Base-by-base conservation (phyloP, 2,797 vertebrate species). In the Darevskia mixta region DNA sequence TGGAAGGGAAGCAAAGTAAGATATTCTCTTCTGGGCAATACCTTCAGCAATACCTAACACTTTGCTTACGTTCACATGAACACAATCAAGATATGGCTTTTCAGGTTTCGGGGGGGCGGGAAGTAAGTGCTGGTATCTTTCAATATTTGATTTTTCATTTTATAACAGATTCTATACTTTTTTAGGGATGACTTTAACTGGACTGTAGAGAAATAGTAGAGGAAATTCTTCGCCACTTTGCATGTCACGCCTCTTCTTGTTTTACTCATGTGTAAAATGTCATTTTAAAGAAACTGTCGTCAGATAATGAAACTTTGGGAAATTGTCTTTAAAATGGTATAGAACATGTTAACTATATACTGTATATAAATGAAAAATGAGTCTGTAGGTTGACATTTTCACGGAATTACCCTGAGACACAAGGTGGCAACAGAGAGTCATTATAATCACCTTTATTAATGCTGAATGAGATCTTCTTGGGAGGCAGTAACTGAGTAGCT, bases 381-480 rank as follows among this genome's bases (percentile, higher is more conserved):
- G 13, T 15, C 49, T 55, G 49, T 55, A 55, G 49, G 49, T 15
- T 55, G 49, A 55, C 49, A 55, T 55, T 55, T 55, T 55, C 49
- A 55, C 1, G 13, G 49, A 55, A 55, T 55, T 15, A 55, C 49
- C 49, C 82, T 91, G 29, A n/a, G 5, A 87, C 95, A 90, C 88
- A 79, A 94, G 92, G 81, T 95, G 94, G 91, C 92, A 92, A 88
- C 72, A 83, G 76, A 87, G 90, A 64, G 61, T 86, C 90, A 76
- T 72, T 82, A 55, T 55, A 43, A 13, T 4, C 49, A n/a, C n/a
- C 61, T 0, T 25, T 75, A 1, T 43, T 49, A 43, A n/a, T 73
- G 66, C 58, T 41, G 79, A 55, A 69, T 67, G 13, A 85, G 38
- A 82, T 0, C 78, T 0, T 32, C 41, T 1, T 9, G 20, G n/a